Evolutionary conservation across 37 sponge, comb jelly and placozoan genomes (phyloP).

Genomic region (Hormiphora californensis): DNA sequence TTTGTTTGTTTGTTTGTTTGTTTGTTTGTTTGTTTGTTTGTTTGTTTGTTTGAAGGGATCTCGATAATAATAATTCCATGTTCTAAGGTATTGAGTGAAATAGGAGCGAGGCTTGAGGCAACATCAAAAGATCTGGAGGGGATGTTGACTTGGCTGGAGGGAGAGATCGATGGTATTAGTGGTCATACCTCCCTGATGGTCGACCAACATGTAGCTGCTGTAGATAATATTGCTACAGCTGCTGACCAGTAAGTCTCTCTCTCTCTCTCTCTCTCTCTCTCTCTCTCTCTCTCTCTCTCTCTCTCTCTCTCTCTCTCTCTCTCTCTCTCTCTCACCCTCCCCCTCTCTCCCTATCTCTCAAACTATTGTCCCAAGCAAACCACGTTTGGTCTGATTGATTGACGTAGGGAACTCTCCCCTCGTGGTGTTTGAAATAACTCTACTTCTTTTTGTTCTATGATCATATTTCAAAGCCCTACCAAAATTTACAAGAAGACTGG

Average conservation of each 20-base stretch:
- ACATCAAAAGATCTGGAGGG: neutral
- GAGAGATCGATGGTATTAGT: neutral
- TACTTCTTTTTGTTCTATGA: too few species aligned
- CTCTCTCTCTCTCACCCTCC: neutral
- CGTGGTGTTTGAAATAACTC: too few species aligned
- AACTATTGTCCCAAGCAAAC: neutral
- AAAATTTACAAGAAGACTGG: too few species aligned
- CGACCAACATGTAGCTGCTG: neutral
- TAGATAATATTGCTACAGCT: neutral
- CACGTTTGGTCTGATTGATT: neutral
- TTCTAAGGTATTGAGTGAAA: neutral
- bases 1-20: too few species aligned
- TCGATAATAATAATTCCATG: neutral
- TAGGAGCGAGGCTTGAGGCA: neutral
- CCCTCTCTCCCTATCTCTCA: neutral
- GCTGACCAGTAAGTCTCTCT: neutral
- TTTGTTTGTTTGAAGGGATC: too few species aligned
- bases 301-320: conserved; percentile 41
- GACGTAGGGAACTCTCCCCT: too few species aligned
- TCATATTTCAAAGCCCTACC: too few species aligned
- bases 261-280: neutral
- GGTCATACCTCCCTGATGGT: neutral
- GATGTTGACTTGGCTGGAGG: conserved; percentile 5
- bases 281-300: neutral
- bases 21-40: too few species aligned